Evolutionary conservation across 2,113 vertebrate genomes (phyloP), one percentile per base, ranked within the genome.

Genomic region (Vanacampus margaritifer): DNA sequence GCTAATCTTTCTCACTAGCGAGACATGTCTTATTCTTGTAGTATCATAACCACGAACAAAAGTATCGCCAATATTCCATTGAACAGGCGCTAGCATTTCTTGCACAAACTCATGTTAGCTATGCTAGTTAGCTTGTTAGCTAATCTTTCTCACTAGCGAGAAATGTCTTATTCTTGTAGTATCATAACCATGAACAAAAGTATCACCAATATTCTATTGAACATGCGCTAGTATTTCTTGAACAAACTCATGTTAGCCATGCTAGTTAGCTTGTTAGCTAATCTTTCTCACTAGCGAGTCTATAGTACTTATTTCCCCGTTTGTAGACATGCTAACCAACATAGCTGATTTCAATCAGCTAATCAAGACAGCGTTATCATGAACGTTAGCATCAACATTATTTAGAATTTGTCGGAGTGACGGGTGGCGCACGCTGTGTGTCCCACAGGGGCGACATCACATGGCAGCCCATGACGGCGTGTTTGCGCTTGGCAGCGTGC

Each of bases 401-500:
- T 46, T 46, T 17, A 17, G 16, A 17, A 46, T 46, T 17, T 46
- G 43, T 17, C 43, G 6, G 43, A 41, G 39, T 23, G 48, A n/a
- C 21, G 19, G 21, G 21, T 59, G 73, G 69, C 61, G 48, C 73
- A 67, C 73, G 71, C 64, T 57, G 72, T 57, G 72, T 72, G 79
- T 76, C 78, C 76, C 78, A 76, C 68, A 71, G 76, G 65, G 66
- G 35, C 73, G 69, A 66, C 39, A 69, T 79, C 75, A 41, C 68
- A 76, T 82, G 79, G 60, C 73, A 56, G 76, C 24, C 72, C 75
- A 76, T 74, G 85, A 78, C 57, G 75, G 58, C 10, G 21, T 63
- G 73, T 75, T 78, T 21, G 65, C 65, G 58, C 65, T 72, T 90
- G 88, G 84, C 87, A 82, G 70, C 72, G 60, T 67, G 68, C 66